Conservation (phyloP, 2,113 vertebrate species). For the Uropsilus gracilis region DNA sequence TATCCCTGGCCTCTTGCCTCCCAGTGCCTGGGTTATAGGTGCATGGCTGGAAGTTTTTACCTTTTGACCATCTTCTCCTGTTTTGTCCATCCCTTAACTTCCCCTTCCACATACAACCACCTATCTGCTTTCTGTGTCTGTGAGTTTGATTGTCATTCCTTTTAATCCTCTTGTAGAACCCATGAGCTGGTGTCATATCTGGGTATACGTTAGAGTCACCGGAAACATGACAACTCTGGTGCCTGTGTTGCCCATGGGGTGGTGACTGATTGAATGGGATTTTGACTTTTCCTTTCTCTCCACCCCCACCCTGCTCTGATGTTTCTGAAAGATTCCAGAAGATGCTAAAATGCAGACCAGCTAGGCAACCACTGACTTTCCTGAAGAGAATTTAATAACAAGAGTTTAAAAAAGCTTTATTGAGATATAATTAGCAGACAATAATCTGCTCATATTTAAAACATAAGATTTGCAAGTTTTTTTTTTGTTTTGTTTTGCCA, state of each 20-base stretch:
- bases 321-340: conserved; percentile 32
- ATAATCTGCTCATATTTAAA: not conserved
- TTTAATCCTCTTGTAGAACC: not conserved
- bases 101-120: no score
- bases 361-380: not conserved
- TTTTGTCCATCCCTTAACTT: no score
- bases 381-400: not conserved
- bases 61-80: no score
- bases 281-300: no score
- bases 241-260: not conserved
- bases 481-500: not conserved
- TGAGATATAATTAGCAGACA: not conserved
- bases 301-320: not conserved
- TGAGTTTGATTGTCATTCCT: no score
- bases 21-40: no score
- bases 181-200: not conserved
- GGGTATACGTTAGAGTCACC: not conserved
- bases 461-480: not conserved
- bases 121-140: no score
- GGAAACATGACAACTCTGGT: not conserved
- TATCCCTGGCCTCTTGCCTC: no score
- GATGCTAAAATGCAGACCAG: not conserved
- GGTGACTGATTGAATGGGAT: not conserved
- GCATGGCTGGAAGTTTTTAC: no score
- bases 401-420: not conserved